phyloP scores from a whole-genome alignment of 2,797 vertebrate genomes.

The Paedocypris micromegethes region DNA sequence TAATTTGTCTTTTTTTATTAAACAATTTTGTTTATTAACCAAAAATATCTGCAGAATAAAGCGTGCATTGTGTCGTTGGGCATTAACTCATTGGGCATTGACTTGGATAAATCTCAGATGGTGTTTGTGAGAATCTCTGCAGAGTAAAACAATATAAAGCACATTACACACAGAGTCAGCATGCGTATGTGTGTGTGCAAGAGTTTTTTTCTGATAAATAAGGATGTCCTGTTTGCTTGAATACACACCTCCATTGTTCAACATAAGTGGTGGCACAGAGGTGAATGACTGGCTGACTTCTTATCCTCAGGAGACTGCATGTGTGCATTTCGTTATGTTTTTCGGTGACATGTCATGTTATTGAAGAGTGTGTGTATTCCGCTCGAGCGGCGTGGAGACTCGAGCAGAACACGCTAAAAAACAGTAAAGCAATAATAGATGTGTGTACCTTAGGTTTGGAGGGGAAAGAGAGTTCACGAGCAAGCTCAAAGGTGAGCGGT shows the following conservation, averaged over 20 bases:
- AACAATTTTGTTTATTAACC: no score
- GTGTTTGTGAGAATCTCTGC: neutral
- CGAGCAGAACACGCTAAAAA: slow-evolving; percentile 52
- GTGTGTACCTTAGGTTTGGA: slow-evolving; percentile 26
- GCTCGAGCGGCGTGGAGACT: neutral
- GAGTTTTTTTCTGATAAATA: slow-evolving; percentile 64
- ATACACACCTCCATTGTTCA: slow-evolving; percentile 67
- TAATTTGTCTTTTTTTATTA: no score
- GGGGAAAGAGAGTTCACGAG: slow-evolving; percentile 64
- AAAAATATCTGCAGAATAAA: no score
- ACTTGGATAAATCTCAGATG: neutral
- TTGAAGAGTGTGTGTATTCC: slow-evolving; percentile 21
- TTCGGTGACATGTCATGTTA: slow-evolving; percentile 11
- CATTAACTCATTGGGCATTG: no score
- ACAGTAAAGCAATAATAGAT: slow-evolving; percentile 25
- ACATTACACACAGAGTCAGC: slow-evolving; percentile 7
- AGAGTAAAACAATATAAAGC: neutral
- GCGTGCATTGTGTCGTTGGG: no score
- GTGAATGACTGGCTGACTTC: slow-evolving; percentile 28
- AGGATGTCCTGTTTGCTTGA: slow-evolving; percentile 71
- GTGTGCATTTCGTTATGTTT: slow-evolving; percentile 8
- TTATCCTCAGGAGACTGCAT: slow-evolving; percentile 22
- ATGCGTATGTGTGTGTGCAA: slow-evolving; percentile 6
- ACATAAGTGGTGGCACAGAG: slow-evolving; percentile 55
- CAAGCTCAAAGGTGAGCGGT: slow-evolving; percentile 57